Base-by-base conservation (phyloP, 35 echinoderm and acorn worm genomes). In the Acanthaster planci region DNA sequence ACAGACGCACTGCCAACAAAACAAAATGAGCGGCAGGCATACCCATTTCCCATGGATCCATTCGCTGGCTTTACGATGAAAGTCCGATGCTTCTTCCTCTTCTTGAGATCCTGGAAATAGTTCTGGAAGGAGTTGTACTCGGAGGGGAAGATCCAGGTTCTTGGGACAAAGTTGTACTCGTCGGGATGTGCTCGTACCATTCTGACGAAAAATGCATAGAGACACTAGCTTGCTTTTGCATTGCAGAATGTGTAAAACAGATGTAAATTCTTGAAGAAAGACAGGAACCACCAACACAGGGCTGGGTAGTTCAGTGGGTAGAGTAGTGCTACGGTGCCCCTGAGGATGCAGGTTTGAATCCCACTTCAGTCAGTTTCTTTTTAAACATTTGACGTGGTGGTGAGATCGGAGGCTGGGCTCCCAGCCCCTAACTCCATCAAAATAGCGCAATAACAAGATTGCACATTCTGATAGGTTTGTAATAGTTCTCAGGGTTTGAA, bases 21-120 rank as follows among this genome's bases (percentile, higher is more conserved):
- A 47, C 12, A 47, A 47, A 47, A 47, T 47, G 12, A 47, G 42
- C 4, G 42, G 12, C 32, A 9, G 37, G 67, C 90, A 79, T 77
- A 99, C 96, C 96, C 96, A 68, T 99, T 82, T 7, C 96, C 96
- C 96, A 99, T 99, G 55, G 96, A 85, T 58, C 96, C 96, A 86
- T 99, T 99, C 14, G 96, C 85, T 56, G 96, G 96, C 37, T 99
- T 99, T 14, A 93, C 87, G 78, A 99, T 99, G 50, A 94, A 99
- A 5, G 96, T 99, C 68, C 60, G 90, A 18, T 92, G 85, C 82
- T 99, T 99, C 76, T 86, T 89, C 51, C 88, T 91, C 51, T 84
- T 90, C 87, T 94, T 99, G 40, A 99, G 83, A 37, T 99, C 96
- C 26, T 83, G 37, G 53, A 83, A 86, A 80, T 99, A 92, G 38